Evolutionary conservation across 2,113 vertebrate species (phyloP).

Genomic region (Macrotus californicus): DNA sequence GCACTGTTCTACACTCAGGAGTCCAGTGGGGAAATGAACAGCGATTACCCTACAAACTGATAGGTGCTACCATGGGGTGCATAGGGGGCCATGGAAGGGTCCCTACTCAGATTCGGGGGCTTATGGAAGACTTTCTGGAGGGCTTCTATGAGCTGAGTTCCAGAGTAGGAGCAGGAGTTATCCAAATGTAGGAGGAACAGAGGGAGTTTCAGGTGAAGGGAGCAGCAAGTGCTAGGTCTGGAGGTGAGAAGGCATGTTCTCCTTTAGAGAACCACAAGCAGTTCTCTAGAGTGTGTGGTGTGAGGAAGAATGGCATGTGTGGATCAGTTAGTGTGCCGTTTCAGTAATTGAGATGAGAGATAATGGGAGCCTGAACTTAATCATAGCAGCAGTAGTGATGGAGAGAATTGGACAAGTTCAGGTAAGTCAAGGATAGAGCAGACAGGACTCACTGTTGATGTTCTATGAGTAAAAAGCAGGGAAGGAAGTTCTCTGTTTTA

Average conservation of each 20-base stretch:
- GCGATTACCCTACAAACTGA: background rate
- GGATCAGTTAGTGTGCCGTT: background rate
- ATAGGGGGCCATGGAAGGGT: background rate
- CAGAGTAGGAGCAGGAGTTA: background rate
- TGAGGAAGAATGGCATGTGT: background rate
- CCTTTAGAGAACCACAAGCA: background rate
- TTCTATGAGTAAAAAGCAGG: background rate
- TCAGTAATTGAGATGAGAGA: background rate
- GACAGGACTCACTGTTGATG: background rate
- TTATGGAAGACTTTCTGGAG: background rate
- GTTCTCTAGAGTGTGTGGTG: background rate
- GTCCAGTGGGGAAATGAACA: background rate
- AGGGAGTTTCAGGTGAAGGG: background rate
- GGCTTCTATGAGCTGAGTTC: background rate
- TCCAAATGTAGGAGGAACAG: background rate
- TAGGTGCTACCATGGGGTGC: background rate
- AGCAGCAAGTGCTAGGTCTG: background rate
- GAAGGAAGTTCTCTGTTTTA: background rate
- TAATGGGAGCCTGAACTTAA: background rate
- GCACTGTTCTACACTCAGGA: background rate
- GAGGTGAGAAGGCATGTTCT: background rate
- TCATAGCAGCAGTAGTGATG: background rate
- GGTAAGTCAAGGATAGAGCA: background rate
- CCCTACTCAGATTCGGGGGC: background rate
- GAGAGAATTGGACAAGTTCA: background rate